Percentiles rank a stretch among this genome's conserved stretches.
phyloP scores from a whole-genome alignment of 2,113 vertebrate species.

The Fregetta grallaria region DNA sequence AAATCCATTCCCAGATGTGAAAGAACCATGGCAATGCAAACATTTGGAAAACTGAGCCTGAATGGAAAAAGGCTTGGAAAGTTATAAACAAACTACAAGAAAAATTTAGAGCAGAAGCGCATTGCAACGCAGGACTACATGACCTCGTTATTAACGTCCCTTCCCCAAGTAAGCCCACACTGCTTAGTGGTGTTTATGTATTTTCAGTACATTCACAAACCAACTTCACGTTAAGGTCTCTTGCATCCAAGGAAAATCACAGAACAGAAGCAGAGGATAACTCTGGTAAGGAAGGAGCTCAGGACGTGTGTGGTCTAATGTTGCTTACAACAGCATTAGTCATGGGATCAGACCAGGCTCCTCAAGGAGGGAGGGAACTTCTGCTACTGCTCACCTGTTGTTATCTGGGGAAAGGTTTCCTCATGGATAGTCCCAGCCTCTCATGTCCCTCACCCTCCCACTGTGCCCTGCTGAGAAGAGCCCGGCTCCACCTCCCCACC shows the following conservation, averaged over 20 bases:
- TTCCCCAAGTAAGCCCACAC: not conserved
- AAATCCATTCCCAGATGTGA: not conserved
- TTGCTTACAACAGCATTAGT: not conserved
- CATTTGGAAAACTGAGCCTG: not conserved
- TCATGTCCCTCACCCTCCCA: accelerated
- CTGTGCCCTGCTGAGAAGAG: not conserved
- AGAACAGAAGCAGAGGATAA: not conserved
- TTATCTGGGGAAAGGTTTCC: not conserved
- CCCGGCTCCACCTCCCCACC: accelerated
- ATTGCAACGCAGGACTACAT: not conserved
- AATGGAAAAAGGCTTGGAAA: not conserved
- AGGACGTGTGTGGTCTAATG: not conserved
- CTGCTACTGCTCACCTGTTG: not conserved
- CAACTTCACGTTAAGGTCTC: not conserved
- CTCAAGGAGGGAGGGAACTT: not conserved
- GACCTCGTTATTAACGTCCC: not conserved
- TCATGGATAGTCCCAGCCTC: not conserved
- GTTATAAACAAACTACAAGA: not conserved
- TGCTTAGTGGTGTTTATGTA: not conserved
- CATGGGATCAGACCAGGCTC: not conserved
- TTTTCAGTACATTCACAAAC: not conserved
- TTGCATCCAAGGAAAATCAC: not conserved
- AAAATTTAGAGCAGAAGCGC: not conserved
- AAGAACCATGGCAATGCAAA: not conserved
- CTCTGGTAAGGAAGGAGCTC: not conserved